Evolutionary conservation across 1,140 invertebrate species (phyloP).

Genomic region (Meloidogyne exigua): DNA sequence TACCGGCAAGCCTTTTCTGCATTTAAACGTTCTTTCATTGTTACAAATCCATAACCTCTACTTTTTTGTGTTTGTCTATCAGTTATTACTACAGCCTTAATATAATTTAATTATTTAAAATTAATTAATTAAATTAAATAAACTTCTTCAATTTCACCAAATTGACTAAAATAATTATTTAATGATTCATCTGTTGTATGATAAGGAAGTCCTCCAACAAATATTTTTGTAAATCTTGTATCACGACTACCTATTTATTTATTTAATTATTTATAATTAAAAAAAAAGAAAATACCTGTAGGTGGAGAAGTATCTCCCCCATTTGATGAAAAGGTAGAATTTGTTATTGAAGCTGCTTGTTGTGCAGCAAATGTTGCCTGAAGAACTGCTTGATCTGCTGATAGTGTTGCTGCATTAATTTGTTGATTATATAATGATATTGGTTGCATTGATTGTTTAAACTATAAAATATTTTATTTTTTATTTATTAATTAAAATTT

Average conservation of each 20-base stretch:
- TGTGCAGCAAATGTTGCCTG: conserved; percentile 24
- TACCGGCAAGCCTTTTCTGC: conserved; percentile 84
- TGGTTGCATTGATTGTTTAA: background rate
- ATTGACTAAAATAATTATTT: conserved; percentile 90
- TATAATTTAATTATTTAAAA: no score
- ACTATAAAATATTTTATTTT: background rate
- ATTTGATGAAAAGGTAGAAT: background rate
- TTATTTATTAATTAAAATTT: background rate
- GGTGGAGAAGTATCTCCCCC: background rate
- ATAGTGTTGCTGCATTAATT: background rate
- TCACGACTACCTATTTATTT: conserved; percentile 68
- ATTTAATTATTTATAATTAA: background rate
- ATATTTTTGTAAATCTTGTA: conserved; percentile 95
- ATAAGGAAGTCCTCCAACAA: conserved; percentile 93
- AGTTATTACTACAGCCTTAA: conserved; percentile 86
- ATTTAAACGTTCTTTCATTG: conserved; percentile 87
- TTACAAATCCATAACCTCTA: conserved; percentile 97
- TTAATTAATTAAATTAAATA: conserved; percentile 66
- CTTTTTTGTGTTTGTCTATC: conserved; percentile 94
- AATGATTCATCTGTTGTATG: conserved; percentile 94
- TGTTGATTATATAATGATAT: background rate
- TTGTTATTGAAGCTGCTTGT: background rate
- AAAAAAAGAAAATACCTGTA: background rate
- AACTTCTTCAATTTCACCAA: conserved; percentile 82
- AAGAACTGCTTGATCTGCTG: conserved; percentile 7